Percentiles rank a stretch among this genome's conserved stretches.
Conservation (phyloP, 2,797 vertebrate genomes). For the Chaetophractus vellerosus region DNA sequence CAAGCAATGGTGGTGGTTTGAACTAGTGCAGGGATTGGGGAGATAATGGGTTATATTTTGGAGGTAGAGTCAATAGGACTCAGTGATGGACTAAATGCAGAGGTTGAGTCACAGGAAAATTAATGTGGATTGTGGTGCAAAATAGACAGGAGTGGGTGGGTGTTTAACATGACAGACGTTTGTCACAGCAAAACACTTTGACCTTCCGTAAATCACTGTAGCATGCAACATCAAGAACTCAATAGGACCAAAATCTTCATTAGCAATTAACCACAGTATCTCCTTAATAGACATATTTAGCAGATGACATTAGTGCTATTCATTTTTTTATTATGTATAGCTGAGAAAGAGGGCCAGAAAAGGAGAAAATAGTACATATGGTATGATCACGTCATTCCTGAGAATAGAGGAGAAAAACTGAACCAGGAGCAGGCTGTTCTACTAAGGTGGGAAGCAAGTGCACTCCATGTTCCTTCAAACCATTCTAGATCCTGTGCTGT, state of each 20-base stretch:
- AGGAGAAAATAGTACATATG: conserved; percentile 52
- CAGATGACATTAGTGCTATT: conserved; percentile 71
- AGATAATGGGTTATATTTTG: background rate
- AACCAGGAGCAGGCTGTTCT: background rate
- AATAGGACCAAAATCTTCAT: conserved; percentile 68
- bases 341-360: conserved; percentile 59
- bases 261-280: conserved; percentile 71
- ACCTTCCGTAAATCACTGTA: conserved; percentile 78
- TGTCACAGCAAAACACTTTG: conserved; percentile 37
- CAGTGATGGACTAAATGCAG: conserved; percentile 55
- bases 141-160: conserved; percentile 54
- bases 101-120: conserved; percentile 71
- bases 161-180: conserved; percentile 77
- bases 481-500: background rate
- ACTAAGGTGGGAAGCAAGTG: background rate
- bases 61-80: conserved; percentile 32
- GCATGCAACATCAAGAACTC: conserved; percentile 60
- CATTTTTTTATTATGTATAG: conserved; percentile 73
- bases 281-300: conserved; percentile 79
- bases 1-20: background rate
- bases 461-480: background rate
- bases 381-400: conserved; percentile 19
- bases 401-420: background rate
- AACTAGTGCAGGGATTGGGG: background rate
- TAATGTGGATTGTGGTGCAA: conserved; percentile 62